phyloP scores from a whole-genome alignment of 2,888 invertebrate genomes.

The Diloba caeruleocephala region DNA sequence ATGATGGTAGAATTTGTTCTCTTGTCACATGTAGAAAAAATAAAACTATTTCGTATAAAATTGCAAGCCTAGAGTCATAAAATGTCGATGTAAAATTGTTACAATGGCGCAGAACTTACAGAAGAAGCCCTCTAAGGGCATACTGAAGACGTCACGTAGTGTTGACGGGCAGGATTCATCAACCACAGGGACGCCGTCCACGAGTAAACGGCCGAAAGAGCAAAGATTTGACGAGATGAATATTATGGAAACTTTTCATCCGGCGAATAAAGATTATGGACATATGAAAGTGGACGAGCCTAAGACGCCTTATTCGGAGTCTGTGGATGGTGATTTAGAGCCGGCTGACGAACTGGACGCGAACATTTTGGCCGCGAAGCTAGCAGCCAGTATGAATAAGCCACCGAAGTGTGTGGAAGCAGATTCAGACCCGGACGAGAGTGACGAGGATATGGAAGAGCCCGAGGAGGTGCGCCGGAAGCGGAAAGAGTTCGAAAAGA shows the following conservation, averaged over 20 bases:
- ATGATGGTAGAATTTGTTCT: constrained; percentile 46
- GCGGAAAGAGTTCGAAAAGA: constrained; percentile 95
- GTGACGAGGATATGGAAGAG: constrained; percentile 89
- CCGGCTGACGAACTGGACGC: constrained; percentile 91
- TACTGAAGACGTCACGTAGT: constrained; percentile 97
- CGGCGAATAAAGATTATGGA: constrained; percentile 99
- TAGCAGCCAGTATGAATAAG: constrained; percentile 86
- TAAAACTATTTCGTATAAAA: constrained; percentile 49
- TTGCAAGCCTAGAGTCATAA: constrained; percentile 46
- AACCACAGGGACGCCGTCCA: constrained; percentile 70
- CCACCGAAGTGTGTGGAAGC: constrained; percentile 82
- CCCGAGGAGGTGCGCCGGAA: constrained; percentile 91
- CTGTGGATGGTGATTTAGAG: constrained; percentile 90
- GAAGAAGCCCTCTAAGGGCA: constrained; percentile 96
- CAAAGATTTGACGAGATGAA: constrained; percentile 99
- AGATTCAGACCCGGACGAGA: constrained; percentile 83
- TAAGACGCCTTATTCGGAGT: constrained; percentile 95
- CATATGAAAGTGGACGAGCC: constrained; percentile 99
- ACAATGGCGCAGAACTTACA: constrained; percentile 93
- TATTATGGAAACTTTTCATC: constrained; percentile 99
- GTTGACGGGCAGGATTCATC: constrained; percentile 91
- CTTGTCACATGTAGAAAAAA: constrained; percentile 58
- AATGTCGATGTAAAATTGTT: constrained; percentile 64
- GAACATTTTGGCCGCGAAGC: constrained; percentile 93
- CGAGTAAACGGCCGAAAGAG: constrained; percentile 87